Evolutionary conservation across 2,888 invertebrate species (phyloP).

Genomic region (Ectemnius lituratus): DNA sequence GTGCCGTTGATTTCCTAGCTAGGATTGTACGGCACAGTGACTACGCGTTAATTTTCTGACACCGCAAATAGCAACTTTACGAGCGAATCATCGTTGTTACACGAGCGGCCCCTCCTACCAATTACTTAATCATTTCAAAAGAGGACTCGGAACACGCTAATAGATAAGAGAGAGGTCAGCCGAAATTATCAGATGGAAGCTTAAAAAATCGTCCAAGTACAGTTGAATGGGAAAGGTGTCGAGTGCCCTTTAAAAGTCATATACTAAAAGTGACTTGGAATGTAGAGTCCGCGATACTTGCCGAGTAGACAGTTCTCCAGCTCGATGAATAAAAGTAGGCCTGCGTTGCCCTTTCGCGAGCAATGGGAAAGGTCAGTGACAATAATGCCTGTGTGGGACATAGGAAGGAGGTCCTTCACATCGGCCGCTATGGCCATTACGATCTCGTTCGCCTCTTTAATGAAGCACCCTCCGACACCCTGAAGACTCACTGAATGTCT

Average conservation of each 20-base stretch:
- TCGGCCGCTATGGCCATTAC: slow-evolving; percentile 19
- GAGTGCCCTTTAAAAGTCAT: slow-evolving; percentile 57
- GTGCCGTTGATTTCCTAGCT: slow-evolving; percentile 64
- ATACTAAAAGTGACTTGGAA: slow-evolving; percentile 11
- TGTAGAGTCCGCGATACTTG: background rate
- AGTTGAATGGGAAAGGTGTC: background rate
- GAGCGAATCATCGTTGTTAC: background rate
- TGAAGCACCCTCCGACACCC: slow-evolving; percentile 53
- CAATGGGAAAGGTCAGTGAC: slow-evolving; percentile 5
- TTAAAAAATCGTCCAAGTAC: background rate
- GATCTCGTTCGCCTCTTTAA: slow-evolving; percentile 19
- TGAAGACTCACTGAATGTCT: slow-evolving; percentile 66
- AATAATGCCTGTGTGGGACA: background rate
- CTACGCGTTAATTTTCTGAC: background rate
- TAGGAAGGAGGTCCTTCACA: background rate
- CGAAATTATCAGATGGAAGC: background rate
- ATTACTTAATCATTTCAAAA: background rate
- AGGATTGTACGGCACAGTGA: slow-evolving; percentile 46
- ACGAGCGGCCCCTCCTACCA: background rate
- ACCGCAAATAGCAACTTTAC: background rate
- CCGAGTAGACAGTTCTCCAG: background rate
- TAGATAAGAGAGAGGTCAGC: background rate
- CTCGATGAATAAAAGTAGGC: background rate
- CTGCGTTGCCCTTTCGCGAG: slow-evolving; percentile 6
- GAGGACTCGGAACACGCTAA: no score